Conservation (phyloP, 2,113 vertebrate species). For the Patagioenas fasciata region DNA sequence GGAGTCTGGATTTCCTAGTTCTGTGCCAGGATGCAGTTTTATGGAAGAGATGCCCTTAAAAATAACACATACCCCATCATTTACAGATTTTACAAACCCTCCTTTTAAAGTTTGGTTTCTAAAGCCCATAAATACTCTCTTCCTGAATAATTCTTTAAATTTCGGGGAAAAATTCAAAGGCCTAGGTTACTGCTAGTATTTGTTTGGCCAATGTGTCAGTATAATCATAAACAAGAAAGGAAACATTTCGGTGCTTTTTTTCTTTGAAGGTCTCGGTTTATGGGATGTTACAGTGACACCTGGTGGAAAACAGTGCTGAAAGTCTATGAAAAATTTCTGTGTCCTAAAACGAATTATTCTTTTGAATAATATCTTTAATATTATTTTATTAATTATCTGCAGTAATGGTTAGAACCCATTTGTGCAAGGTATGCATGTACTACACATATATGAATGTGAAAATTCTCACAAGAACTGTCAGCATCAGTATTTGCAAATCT, state of each 20-base stretch:
- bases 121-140: not conserved
- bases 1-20: not conserved
- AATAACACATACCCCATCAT: not conserved
- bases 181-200: not conserved
- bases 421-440: not conserved
- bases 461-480: not conserved
- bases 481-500: not conserved
- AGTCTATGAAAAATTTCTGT: not conserved
- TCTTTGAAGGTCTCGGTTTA: not conserved
- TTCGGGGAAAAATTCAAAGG: not conserved
- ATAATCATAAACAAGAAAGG: not conserved
- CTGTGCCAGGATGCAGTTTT: not conserved
- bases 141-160: not conserved
- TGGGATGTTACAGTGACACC: constrained; percentile 69
- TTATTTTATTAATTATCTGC: not conserved
- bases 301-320: constrained; percentile 48
- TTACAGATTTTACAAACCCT: not conserved
- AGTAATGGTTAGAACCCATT: not conserved
- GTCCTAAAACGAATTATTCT: accelerated
- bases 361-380: not conserved
- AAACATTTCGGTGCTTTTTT: not conserved
- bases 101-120: not conserved
- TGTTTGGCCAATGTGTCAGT: not conserved
- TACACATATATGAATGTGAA: not conserved
- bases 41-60: not conserved